These are phyloP conservation scores for Pteropus alecto DNA, from an alignment of 2,113 vertebrate genomes.

Conservation along the genomic window DNA sequence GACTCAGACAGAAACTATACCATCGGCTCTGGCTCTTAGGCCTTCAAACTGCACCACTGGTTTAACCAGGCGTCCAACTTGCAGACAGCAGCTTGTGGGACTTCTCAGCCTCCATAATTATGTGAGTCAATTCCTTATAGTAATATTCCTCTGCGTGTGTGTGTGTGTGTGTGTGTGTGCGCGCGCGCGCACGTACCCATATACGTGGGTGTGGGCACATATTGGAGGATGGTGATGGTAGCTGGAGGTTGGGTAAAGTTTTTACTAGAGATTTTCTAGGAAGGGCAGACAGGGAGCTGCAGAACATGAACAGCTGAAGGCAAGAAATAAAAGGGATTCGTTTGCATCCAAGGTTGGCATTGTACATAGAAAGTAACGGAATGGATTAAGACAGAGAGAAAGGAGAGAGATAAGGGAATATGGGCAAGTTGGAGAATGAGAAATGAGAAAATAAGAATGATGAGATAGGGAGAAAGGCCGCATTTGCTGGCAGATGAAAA, in stretches of 20 bases:
- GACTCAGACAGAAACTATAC: not conserved
- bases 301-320: not conserved
- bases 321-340: not conserved
- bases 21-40: not conserved
- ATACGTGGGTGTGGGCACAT: too few species aligned
- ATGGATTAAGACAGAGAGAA: not conserved
- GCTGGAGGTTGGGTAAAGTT: not conserved
- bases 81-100: not conserved
- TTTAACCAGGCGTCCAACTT: not conserved
- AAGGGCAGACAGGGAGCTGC: not conserved
- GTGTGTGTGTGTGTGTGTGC: too few species aligned
- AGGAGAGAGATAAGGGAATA: not conserved
- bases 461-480: not conserved
- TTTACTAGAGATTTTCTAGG: not conserved
- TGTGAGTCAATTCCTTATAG: not conserved
- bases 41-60: not conserved
- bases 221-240: not conserved
- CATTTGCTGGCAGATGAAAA: not conserved
- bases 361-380: not conserved
- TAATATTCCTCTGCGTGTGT: not conserved
- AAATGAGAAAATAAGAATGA: too few species aligned
- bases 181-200: too few species aligned
- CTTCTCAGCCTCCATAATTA: not conserved
- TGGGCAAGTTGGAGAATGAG: too few species aligned
- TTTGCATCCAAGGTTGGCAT: not conserved